A percentile compares a stretch with the other conserved stretches of the same genome.
Evolutionary conservation across 2,888 invertebrate genomes (phyloP).

Genomic region (Drepana falcataria): DNA sequence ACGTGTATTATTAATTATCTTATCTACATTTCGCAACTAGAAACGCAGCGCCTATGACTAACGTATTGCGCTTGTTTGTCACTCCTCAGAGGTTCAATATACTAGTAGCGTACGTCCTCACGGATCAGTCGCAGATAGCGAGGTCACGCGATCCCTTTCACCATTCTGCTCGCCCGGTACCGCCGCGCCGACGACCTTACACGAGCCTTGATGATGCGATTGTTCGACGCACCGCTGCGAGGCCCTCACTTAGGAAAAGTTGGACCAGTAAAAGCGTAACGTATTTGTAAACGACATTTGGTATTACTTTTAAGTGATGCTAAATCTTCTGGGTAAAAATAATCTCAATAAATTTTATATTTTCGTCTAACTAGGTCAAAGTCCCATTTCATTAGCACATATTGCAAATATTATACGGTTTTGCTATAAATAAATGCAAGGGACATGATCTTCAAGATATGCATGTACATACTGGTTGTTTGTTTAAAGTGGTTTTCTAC

Average conservation of each 20-base stretch:
- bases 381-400: no score
- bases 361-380: no score
- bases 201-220: slow-evolving; percentile 60
- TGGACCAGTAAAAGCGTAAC: background rate
- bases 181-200: slow-evolving; percentile 48
- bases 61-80: slow-evolving; percentile 12
- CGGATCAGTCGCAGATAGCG: slow-evolving; percentile 49
- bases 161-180: slow-evolving; percentile 60
- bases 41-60: slow-evolving; percentile 16
- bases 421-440: no score
- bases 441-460: no score
- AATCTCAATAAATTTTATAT: no score
- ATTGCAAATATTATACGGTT: no score
- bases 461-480: no score
- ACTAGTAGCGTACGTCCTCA: slow-evolving; percentile 40
- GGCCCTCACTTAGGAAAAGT: slow-evolving; percentile 1
- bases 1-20: slow-evolving; percentile 18
- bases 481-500: no score
- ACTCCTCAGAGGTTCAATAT: slow-evolving; percentile 44
- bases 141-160: slow-evolving; percentile 70
- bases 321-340: no score
- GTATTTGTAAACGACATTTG: no score
- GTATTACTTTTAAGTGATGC: no score
- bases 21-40: slow-evolving; percentile 23
- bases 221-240: slow-evolving; percentile 37